Base-by-base conservation (phyloP, 2,797 vertebrate species). In the Monodelphis domestica region DNA sequence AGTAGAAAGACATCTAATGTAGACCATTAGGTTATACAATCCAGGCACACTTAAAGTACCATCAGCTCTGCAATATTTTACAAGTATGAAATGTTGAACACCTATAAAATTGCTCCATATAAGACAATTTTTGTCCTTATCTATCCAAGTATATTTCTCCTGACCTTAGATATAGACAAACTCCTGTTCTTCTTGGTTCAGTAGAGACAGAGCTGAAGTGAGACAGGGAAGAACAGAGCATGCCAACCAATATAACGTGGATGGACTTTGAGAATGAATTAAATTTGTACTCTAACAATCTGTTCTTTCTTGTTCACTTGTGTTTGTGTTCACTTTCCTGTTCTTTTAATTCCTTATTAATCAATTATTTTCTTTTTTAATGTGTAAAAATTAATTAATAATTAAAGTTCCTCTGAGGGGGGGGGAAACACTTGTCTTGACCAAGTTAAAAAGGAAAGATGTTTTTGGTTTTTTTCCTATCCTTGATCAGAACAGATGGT, bases 391-490 rank as follows among this genome's bases (percentile, higher is more conserved):
- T n/a, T n/a, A n/a, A n/a, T n/a, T n/a, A n/a, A n/a, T n/a, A n/a
- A n/a, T n/a, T n/a, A n/a, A n/a, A n/a, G 38, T 50, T 93, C n/a
- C 89, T 26, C n/a, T n/a, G n/a, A n/a, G n/a, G n/a, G n/a, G n/a
- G n/a, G n/a, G n/a, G n/a, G n/a, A n/a, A n/a, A n/a, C n/a, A n/a
- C n/a, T 92, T 95, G 93, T 96, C 95, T 94, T 94, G 84, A 50
- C 6, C 30, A 59, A 91, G n/a, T 93, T 90, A 78, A 94, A n/a
- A 92, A 94, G 53, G 88, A 92, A 90, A 91, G 45, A 33, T 91
- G 90, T 93, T 94, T 96, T 95, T 96, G 93, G 91, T 92, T 94
- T 84, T 94, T 90, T 94, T 93, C 91, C 92, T 93, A 15, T 70
- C 57, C 84, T n/a, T 63, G 26, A 2, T 91, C 45, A 55, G 57